Base-by-base conservation (phyloP, 2,797 vertebrate species). In the Galaxias olidus region DNA sequence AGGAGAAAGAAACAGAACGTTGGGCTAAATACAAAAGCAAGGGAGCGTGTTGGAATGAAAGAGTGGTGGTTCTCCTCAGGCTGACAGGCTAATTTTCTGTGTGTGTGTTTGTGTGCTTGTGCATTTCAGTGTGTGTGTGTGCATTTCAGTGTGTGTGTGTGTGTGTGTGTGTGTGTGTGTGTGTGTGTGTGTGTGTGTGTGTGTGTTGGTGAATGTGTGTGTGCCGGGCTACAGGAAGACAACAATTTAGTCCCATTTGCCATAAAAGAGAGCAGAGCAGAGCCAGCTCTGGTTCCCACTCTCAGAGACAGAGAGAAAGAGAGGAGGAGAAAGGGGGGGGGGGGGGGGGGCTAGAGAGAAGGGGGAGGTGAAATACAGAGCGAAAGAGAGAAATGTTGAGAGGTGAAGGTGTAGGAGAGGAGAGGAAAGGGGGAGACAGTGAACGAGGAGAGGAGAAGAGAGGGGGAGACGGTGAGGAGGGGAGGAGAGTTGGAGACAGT, bases 241-340 rank as follows among this genome's bases (percentile, higher is more conserved):
- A 94, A 96, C 93, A 93, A 95, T 96, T 96, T 94, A 88, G 91
- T 85, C 89, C 88, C 92, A 95, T 95, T 95, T 95, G 86, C 91
- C 87, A 86, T 95, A 94, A 95, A 90, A 93, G 89, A 93, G 91
- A 93, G 90, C 94, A 96, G 93, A 93, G 80, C 86, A 68, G 71
- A 72, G 68, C 14, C 14, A 15, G 48, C 50, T 52, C 1, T 61
- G 63, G 72, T 84, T 61, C 59, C 47, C 59, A 50, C 47, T 82
- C 85, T 86, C 82, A 77, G 63, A 10, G 9, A 65, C 71, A 72
- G 51, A 15, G 41, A 18, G 15, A 44, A 17, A 41, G 52, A 46
- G 45, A 15, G 46, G 12, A 12, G 15, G 55, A 44, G 13, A 57
- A 42, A 57, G 13, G 8, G 41, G 43, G 40, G 17, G 40, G 43